Conservation (phyloP, 2,797 vertebrate genomes). For the Helicolenus hilgendorfi region DNA sequence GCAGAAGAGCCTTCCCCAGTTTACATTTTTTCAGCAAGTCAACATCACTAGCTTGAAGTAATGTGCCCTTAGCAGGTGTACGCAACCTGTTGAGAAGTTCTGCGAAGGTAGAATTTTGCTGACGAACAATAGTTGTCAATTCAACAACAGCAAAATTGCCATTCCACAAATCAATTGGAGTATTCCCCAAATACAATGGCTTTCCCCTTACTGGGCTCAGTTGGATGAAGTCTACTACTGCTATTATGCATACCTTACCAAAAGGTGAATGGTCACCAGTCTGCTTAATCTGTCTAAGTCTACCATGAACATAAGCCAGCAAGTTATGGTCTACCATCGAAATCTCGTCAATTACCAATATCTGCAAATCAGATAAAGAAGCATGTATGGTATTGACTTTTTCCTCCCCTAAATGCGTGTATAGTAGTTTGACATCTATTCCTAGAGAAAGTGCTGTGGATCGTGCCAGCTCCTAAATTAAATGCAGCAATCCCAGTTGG, state of each 20-base stretch:
- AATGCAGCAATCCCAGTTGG: not conserved
- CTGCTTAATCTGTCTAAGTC: not conserved
- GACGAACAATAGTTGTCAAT: too few relatives aligned
- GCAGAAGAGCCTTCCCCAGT: too few relatives aligned
- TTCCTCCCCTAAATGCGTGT: not conserved
- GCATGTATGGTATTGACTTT: not conserved
- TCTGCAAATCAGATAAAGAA: not conserved
- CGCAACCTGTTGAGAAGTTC: too few relatives aligned
- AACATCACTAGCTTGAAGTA: too few relatives aligned
- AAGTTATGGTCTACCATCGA: not conserved
- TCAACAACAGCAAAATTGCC: too few relatives aligned
- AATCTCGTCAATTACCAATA: not conserved
- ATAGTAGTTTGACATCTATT: not conserved
- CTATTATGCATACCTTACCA: not conserved
- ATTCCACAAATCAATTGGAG: too few relatives aligned
- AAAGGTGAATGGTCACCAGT: not conserved
- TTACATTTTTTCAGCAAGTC: too few relatives aligned
- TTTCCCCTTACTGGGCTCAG: not conserved
- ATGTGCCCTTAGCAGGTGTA: too few relatives aligned
- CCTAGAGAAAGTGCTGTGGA: not conserved
- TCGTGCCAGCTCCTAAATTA: not conserved
- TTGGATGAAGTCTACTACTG: not conserved
- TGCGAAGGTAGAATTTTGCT: too few relatives aligned
- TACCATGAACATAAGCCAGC: not conserved
- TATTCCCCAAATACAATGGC: not conserved